Evolutionary conservation across 2,888 invertebrate species (phyloP), one percentile per base, ranked within the genome.

Genomic region (Myopa tessellatipennis): DNA sequence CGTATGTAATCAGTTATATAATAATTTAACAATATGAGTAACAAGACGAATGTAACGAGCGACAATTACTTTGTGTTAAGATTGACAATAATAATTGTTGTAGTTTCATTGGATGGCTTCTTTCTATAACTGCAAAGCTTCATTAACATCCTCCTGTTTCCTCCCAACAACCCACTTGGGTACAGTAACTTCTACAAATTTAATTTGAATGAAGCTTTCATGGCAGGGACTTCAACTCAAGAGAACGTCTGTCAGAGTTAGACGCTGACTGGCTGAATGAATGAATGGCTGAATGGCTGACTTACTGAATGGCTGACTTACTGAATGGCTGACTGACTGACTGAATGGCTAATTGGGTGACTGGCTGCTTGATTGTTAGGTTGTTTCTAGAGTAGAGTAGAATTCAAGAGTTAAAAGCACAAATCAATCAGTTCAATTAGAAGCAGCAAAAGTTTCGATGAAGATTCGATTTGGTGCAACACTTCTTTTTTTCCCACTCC

Each of bases 371-470:
- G 60, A 16, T 4, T 60, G 60, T 18, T 18, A 8, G 60, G 3
- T 18, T 60, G 60, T 5, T 18, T 60, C 4, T 6, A 18, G 18
- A 18, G 6, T 18, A 2, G 55, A 55, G 16, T 55, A 55, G 60
- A 16, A 60, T 18, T 60, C 4, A 61, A 10, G 61, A 34, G 4
- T 61, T 26, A 10, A 26, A 4, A 61, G n/a, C 26, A 26, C 34
- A 61, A 61, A 61, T 61, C 26, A 34, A 61, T 61, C 61, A 61
- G n/a, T 26, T 26, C 12, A 10, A 70, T 52, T 34, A 55, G 55
- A 70, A 70, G 55, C 52, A 70, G 55, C 26, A 34, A 70, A 70
- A 70, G 55, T 70, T 70, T 70, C 55, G 52, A n/a, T 55, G 70
- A 36, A 70, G 26, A 55, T 70, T 55, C 34, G 36, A 70, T 70